Evolutionary conservation across 2,113 vertebrate genomes (phyloP).

Genomic region (Ornithorhynchus anatinus): DNA sequence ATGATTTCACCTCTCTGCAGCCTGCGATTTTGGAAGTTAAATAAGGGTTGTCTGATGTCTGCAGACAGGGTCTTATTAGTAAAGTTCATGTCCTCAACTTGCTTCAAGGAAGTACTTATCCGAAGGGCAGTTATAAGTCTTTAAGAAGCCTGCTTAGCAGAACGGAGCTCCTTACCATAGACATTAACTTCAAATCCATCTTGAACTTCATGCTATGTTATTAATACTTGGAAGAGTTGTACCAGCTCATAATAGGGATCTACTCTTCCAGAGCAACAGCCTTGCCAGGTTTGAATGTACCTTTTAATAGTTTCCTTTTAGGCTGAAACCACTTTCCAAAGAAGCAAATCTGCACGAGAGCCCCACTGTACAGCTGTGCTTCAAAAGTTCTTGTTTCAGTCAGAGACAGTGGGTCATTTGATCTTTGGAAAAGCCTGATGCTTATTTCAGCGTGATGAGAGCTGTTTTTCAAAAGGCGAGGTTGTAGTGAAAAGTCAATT

Average conservation of each 20-base stretch:
- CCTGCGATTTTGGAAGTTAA: not conserved
- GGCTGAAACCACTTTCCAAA: too few relatives aligned
- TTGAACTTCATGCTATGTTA: not conserved
- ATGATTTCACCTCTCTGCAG: not conserved
- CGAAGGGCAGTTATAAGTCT: not conserved
- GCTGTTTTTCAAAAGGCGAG: too few relatives aligned
- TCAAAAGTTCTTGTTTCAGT: too few relatives aligned
- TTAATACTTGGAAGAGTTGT: not conserved
- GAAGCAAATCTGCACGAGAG: too few relatives aligned
- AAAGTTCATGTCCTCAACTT: not conserved
- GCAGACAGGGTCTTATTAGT: not conserved
- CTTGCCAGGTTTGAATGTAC: too few relatives aligned
- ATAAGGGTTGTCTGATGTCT: not conserved
- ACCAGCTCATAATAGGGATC: not conserved
- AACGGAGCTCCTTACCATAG: not conserved
- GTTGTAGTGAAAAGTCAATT: too few relatives aligned
- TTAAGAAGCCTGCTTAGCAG: not conserved
- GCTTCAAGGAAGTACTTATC: not conserved
- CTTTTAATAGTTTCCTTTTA: too few relatives aligned
- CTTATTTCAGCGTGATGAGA: too few relatives aligned
- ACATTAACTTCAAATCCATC: fast-evolving
- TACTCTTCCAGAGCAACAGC: too few relatives aligned
- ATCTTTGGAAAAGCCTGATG: too few relatives aligned
- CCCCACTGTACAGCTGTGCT: too few relatives aligned
- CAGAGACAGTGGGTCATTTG: too few relatives aligned